phyloP scores from a whole-genome alignment of 2,888 invertebrate species.

The Carterocephalus palaemon region DNA sequence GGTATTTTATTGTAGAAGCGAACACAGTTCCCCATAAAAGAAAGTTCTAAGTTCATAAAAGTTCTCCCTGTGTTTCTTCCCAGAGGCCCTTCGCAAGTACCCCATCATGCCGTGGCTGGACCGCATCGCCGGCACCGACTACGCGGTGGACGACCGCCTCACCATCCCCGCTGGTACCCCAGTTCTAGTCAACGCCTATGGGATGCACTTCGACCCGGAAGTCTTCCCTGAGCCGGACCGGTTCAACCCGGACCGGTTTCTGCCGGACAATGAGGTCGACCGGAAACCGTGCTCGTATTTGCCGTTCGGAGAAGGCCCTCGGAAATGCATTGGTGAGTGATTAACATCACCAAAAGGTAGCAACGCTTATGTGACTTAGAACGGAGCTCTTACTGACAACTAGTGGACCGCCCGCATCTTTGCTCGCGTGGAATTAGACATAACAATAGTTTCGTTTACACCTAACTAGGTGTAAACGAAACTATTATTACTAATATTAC shows the following conservation, averaged over 20 bases:
- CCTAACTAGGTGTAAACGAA: too few relatives aligned
- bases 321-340: slow-evolving; percentile 14
- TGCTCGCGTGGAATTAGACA: too few relatives aligned
- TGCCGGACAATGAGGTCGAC: slow-evolving; percentile 68
- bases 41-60: too few relatives aligned
- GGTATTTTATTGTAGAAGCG: too few relatives aligned
- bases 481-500: too few relatives aligned
- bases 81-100: slow-evolving; percentile 49
- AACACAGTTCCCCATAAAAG: too few relatives aligned
- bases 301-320: slow-evolving; percentile 76
- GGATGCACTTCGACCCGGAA: slow-evolving; percentile 57
- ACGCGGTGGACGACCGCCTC: slow-evolving; percentile 43
- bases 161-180: slow-evolving; percentile 46
- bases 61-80: too few relatives aligned
- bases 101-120: slow-evolving; percentile 51
- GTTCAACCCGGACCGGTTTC: slow-evolving; percentile 77
- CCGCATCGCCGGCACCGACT: slow-evolving; percentile 39
- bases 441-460: too few relatives aligned
- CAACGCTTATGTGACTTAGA: too few relatives aligned
- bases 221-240: slow-evolving; percentile 71
- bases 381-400: too few relatives aligned
- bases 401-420: too few relatives aligned
- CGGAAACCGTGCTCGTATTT: slow-evolving; percentile 46
- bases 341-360: neutral
- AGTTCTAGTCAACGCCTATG: slow-evolving; percentile 39